Evolutionary conservation across 2,888 invertebrate genomes (phyloP), one percentile per base, ranked within the genome.

Genomic region (Ellobium chinense): DNA sequence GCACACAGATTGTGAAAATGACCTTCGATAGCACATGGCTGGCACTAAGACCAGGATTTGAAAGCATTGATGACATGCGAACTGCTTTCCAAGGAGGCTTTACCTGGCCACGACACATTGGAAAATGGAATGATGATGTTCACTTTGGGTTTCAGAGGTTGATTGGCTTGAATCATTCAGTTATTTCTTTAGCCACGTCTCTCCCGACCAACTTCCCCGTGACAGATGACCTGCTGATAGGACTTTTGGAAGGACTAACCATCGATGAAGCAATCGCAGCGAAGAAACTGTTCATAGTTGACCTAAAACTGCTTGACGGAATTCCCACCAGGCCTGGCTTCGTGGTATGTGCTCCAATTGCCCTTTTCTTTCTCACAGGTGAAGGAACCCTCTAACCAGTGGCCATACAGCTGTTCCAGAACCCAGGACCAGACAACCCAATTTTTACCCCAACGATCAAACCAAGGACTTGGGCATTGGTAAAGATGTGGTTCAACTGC

Each of bases 401-500:
- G 12, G 94, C 93, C 5, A 94, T 94, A 58, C 94, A 94, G 83
- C 89, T 94, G 54, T 91, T 90, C 81, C 93, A 93, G 84, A 81
- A 92, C 39, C 90, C 91, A 80, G 91, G 90, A 36, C 89, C 89
- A 3, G 89, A 93, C 73, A 94, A 94, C 84, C 93, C 93, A 24
- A 93, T 93, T 18, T 93, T 92, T 83, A 79, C 91, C 14, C 93
- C 93, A 4, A 90, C 87, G n/a, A 93, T 93, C 78, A 89, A 91
- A 9, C 85, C 85, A 7, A 86, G 89, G 78, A 91, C 92, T 3
- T 93, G 93, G 93, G 85, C 91, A 63, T 81, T 92, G 85, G 93
- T 92, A 1, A 93, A 93, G 85, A 91, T 93, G 91, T 93, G 91
- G 89, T 93, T 91, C 86, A 93, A 93, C 86, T 91, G 92, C 69